Percentiles rank a stretch among this genome's conserved stretches.
These are phyloP conservation scores for Chrysogorgia sp. DNA, from an alignment of 92 coral and sea anemone species.

Conservation along the genomic window DNA sequence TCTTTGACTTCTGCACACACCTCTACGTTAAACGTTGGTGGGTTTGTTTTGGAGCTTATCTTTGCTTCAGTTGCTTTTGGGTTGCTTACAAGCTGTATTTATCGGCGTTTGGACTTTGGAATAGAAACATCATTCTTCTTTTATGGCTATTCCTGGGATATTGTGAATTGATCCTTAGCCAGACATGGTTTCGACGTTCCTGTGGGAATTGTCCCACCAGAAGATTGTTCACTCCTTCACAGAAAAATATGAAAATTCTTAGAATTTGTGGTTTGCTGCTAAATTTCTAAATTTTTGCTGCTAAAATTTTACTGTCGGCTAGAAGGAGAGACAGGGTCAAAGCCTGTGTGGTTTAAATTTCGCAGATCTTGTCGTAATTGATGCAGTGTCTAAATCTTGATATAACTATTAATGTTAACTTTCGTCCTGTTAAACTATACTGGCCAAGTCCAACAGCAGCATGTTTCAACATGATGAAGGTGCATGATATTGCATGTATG, in stretches of 20 bases:
- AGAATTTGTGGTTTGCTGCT: too few species aligned
- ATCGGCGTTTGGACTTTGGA: slow-evolving; percentile 10
- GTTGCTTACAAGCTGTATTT: not conserved
- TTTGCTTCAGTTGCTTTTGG: not conserved
- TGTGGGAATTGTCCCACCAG: slow-evolving; percentile 34
- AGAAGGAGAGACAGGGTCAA: not conserved
- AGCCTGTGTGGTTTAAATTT: slow-evolving; percentile 16
- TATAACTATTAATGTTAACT: not conserved
- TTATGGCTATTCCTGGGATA: slow-evolving; percentile 17
- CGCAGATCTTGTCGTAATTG: slow-evolving; percentile 8
- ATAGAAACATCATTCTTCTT: slow-evolving; percentile 1
- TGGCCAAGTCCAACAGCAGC: slow-evolving; percentile 13
- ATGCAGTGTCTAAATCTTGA: slow-evolving; percentile 18
- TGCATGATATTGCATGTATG: slow-evolving; percentile 2
- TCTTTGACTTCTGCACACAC: not conserved
- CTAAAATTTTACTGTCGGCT: not conserved
- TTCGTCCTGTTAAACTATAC: slow-evolving; percentile 12
- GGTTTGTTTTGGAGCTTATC: slow-evolving; percentile 1
- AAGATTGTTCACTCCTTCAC: slow-evolving; percentile 1
- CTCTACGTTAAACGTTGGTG: slow-evolving; percentile 15
- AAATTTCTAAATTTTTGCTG: too few species aligned
- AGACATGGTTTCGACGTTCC: slow-evolving; percentile 16
- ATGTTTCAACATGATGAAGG: slow-evolving; percentile 13
- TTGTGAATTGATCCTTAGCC: slow-evolving; percentile 28
- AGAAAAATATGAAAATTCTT: too few species aligned